Conservation (phyloP, 2,888 invertebrate species). For the Dasypolia templi region DNA sequence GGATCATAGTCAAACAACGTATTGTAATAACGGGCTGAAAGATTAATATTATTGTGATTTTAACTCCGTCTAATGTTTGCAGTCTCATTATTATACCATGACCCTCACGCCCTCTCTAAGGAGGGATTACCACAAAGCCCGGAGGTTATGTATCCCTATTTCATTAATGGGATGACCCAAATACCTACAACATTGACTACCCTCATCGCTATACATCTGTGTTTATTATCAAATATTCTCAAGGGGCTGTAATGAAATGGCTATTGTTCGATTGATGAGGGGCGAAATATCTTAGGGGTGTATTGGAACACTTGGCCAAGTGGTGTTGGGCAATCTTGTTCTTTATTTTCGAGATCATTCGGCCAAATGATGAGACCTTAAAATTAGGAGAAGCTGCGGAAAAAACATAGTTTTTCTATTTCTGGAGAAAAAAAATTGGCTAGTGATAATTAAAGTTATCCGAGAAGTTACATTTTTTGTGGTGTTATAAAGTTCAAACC, state of each 20-base stretch:
- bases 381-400: too few relatives aligned
- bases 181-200: slow-evolving; percentile 54
- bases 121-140: slow-evolving; percentile 19
- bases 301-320: slow-evolving; percentile 39
- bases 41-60: slow-evolving; percentile 22
- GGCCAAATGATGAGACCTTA: too few relatives aligned
- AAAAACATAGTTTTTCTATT: too few relatives aligned
- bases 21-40: slow-evolving; percentile 1
- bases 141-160: not conserved
- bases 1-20: not conserved
- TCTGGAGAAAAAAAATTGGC: too few relatives aligned
- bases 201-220: slow-evolving; percentile 58
- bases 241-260: slow-evolving; percentile 61
- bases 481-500: too few relatives aligned
- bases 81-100: not conserved
- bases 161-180: slow-evolving; percentile 55
- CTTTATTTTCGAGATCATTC: too few relatives aligned
- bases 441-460: too few relatives aligned
- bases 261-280: slow-evolving; percentile 50
- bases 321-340: slow-evolving; percentile 11
- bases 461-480: too few relatives aligned
- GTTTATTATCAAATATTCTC: slow-evolving; percentile 64
- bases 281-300: slow-evolving; percentile 35
- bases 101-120: slow-evolving; percentile 10
- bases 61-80: slow-evolving; percentile 20